Conservation (phyloP, 2,888 invertebrate genomes). For the Cryptocheilus praepositus region DNA sequence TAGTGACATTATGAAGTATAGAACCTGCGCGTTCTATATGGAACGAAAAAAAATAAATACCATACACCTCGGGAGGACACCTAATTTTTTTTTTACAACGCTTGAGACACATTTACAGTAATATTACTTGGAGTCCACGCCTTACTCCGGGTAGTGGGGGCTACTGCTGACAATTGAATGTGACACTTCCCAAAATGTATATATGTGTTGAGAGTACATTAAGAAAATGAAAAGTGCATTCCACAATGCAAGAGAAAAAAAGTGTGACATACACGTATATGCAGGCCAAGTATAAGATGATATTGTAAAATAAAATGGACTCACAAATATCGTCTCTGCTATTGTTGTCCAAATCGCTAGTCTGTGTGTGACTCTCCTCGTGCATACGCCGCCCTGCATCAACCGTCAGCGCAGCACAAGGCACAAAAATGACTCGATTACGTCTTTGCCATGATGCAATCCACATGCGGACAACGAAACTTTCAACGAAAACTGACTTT, state of each 20-base stretch:
- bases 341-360: constrained; percentile 66
- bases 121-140: too few species aligned
- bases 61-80: too few species aligned
- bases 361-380: constrained; percentile 68
- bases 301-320: constrained; percentile 50
- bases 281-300: constrained; percentile 6
- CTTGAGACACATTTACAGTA: too few species aligned
- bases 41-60: too few species aligned
- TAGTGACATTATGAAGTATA: too few species aligned
- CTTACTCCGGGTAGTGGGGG: too few species aligned
- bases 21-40: too few species aligned
- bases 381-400: constrained; percentile 66
- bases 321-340: constrained; percentile 67
- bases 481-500: constrained; percentile 40
- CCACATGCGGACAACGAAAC: constrained; percentile 41
- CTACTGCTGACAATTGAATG: too few species aligned
- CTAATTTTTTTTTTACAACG: too few species aligned
- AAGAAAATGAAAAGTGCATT: constrained; percentile 14
- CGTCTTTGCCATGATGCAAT: constrained; percentile 45
- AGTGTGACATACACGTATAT: too few species aligned
- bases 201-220: constrained; percentile 7
- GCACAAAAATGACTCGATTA: constrained; percentile 65
- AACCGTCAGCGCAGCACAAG: constrained; percentile 65
- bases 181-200: background rate
- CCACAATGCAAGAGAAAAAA: background rate